Base-by-base conservation (phyloP, 2,797 vertebrate genomes). In the Sebastes kiyomatsui region DNA sequence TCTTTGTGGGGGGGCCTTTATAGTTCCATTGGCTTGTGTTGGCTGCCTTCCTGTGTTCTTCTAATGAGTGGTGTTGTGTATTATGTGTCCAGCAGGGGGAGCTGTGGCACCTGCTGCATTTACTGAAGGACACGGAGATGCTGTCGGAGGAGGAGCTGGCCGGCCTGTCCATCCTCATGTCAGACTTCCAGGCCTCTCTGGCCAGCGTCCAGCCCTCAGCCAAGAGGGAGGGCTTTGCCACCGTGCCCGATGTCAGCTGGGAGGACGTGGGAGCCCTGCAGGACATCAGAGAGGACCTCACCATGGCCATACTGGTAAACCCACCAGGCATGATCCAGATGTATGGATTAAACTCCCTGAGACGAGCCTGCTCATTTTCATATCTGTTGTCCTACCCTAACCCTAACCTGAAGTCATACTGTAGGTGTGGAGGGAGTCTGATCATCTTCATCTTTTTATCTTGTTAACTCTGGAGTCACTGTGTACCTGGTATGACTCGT, bases 171-270 rank as follows among this genome's bases (percentile, higher is more conserved):
- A 96, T 99, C 56, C 95, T 97, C 82, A 94, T 98, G 96, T 96
- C 96, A 2, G 98, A 99, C 90, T 99, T 99, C 86, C 93, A 93
- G 90, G 87, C 88, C 5, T 96, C 98, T 0, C 91, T 99, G 66
- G 79, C 95, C 72, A 94, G 94, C 0, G 96, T 99, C 14, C 98
- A 99, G 65, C 98, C 98, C 4, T 99, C 98, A 5, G 98, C 98
- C 78, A 99, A 99, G 93, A 96, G 98, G 60, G 98, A 99, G 92
- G 98, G 98, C 85, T 99, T 99, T 58, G 97, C 97, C 86, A 99
- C 98, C 0, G 96, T 99, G 32, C 98, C 98, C 0, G 97, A 97
- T 54, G 98, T 99, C 86, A 98, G 97, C 1, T 99, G 98, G 98
- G 97, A 96, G 7, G 97, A 99, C 62, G 95, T 99, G 0, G 98